Conservation (phyloP, 2,113 vertebrate species). For the Aptenodytes patagonicus region DNA sequence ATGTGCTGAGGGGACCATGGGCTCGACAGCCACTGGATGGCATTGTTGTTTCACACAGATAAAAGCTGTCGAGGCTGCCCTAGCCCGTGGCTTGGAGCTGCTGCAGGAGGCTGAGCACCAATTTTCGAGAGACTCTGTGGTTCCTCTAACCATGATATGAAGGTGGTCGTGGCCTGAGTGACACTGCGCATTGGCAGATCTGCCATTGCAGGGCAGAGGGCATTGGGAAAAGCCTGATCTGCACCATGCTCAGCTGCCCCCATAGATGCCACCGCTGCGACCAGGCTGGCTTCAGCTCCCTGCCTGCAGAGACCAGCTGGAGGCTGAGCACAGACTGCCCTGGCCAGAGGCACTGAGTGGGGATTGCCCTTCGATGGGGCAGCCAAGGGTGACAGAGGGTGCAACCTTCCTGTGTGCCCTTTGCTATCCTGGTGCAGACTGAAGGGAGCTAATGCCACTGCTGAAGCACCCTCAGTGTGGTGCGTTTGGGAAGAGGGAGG, state of each 20-base stretch:
- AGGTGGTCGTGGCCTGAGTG: neutral
- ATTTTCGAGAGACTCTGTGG: rapidly evolving
- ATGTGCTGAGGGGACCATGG: rapidly evolving
- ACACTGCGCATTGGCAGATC: rapidly evolving
- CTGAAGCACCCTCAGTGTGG: neutral
- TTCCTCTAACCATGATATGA: rapidly evolving
- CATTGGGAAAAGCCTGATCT: neutral
- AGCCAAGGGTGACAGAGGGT: neutral
- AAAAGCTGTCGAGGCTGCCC: neutral
- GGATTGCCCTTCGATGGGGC: neutral
- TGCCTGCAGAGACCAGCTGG: neutral
- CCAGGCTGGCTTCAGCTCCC: neutral
- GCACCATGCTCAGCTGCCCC: neutral
- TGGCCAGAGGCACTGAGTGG: neutral
- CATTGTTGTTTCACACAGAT: neutral
- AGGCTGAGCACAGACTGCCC: neutral
- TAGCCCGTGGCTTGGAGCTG: rapidly evolving
- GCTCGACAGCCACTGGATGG: neutral
- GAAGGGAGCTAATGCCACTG: neutral
- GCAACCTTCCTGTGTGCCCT: neutral
- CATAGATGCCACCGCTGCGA: neutral
- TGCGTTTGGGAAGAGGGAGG: neutral
- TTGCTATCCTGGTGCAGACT: neutral
- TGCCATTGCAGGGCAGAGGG: neutral
- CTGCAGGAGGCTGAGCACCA: neutral